phyloP scores from a whole-genome alignment of 2,797 vertebrate genomes.

The Lepus oiostolus region DNA sequence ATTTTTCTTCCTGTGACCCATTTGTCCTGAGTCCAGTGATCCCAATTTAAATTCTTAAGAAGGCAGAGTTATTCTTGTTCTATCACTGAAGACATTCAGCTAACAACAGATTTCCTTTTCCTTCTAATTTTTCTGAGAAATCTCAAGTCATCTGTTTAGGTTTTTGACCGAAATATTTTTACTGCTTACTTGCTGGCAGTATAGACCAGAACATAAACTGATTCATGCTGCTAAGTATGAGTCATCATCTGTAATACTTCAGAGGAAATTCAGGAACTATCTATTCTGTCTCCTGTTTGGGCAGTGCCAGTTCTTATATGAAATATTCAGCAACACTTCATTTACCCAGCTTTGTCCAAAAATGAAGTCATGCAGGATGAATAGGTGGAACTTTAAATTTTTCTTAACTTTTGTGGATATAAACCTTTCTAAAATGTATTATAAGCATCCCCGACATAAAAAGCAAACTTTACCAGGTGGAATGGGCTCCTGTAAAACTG shows the following conservation, averaged over 20 bases:
- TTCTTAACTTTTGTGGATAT: background rate
- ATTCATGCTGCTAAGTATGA: background rate
- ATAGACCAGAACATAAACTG: constrained; percentile 1
- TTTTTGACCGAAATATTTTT: constrained; percentile 62
- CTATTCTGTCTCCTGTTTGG: background rate
- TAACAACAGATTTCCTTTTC: background rate
- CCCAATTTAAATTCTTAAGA: constrained; percentile 43
- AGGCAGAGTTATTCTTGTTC: background rate
- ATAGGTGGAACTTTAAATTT: constrained; percentile 4
- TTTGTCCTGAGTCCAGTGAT: background rate
- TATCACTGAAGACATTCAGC: background rate
- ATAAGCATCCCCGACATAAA: background rate
- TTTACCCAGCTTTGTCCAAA: background rate
- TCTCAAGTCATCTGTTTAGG: constrained; percentile 33
- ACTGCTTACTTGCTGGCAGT: constrained; percentile 26
- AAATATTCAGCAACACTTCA: background rate
- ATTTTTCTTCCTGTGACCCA: background rate
- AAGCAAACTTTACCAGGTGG: background rate
- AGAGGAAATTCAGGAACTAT: background rate
- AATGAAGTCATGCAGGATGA: constrained; percentile 5
- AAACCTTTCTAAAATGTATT: constrained; percentile 44
- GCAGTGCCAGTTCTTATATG: constrained; percentile 2
- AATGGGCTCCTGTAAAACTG: background rate
- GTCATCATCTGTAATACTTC: background rate
- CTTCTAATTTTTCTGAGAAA: constrained; percentile 57